Conservation (phyloP, 2,888 invertebrate genomes). For the Tinea semifulvella region DNA sequence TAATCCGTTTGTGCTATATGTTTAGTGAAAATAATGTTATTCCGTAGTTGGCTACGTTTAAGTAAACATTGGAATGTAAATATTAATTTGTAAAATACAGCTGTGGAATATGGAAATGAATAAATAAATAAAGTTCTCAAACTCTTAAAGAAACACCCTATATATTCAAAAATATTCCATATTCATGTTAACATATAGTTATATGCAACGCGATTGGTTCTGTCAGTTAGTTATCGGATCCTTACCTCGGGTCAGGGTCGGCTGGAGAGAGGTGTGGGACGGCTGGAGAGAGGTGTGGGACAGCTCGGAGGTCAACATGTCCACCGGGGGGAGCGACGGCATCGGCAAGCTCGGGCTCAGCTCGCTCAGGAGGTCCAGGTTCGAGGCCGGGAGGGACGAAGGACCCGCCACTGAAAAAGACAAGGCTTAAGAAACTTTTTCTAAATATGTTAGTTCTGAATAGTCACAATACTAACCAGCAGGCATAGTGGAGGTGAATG, state of each 20-base stretch:
- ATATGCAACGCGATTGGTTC: no score
- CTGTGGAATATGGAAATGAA: no score
- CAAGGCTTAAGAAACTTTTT: neutral
- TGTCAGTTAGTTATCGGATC: no score
- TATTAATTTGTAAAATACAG: no score
- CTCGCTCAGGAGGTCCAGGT: conserved; percentile 17
- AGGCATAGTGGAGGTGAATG: conserved; percentile 54
- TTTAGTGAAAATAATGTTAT: no score
- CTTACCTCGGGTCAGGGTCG: conserved; percentile 27
- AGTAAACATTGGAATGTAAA: no score
- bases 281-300: conserved; percentile 31
- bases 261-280: conserved; percentile 29
- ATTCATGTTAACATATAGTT: no score
- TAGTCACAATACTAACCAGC: neutral
- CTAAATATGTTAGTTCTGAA: neutral
- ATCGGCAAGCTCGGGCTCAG: conserved; percentile 7
- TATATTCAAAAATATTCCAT: no score
- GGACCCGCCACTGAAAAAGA: neutral
- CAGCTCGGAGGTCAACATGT: conserved; percentile 20
- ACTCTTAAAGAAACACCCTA: no score
- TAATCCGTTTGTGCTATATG: no score
- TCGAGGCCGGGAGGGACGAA: conserved; percentile 27
- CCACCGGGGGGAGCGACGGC: conserved; percentile 15
- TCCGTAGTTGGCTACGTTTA: no score
- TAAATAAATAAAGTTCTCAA: no score